Evolutionary conservation across 2,888 invertebrate species (phyloP).

Genomic region (Athetis lepigone): DNA sequence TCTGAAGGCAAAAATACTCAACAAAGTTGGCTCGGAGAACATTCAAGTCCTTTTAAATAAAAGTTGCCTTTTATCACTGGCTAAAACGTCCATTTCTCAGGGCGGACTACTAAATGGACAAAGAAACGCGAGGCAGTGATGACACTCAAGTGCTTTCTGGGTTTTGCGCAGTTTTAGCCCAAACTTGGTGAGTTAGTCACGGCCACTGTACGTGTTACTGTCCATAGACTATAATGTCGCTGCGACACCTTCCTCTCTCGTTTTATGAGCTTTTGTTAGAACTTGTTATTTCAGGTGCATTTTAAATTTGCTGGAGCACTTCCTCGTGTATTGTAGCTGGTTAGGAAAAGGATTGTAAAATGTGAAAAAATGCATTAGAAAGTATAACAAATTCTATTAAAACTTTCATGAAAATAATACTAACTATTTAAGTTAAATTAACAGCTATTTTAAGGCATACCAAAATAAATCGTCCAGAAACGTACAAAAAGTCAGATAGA

Average conservation of each 20-base stretch:
- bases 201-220: slow-evolving; percentile 46
- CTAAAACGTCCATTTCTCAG: slow-evolving; percentile 77
- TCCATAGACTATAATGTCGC: slow-evolving; percentile 26
- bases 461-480: not conserved
- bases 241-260: slow-evolving; percentile 21
- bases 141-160: slow-evolving; percentile 72
- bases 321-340: slow-evolving; percentile 1
- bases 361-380: slow-evolving; percentile 1
- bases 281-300: slow-evolving; percentile 41
- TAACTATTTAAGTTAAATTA: not conserved
- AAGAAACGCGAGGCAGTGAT: slow-evolving; percentile 71
- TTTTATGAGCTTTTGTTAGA: slow-evolving; percentile 43
- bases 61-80: slow-evolving; percentile 83
- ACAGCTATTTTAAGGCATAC: not conserved
- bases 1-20: slow-evolving; percentile 73
- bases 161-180: slow-evolving; percentile 65
- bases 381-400: too few relatives aligned
- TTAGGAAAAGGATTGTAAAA: slow-evolving; percentile 4
- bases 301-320: slow-evolving; percentile 13
- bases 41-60: slow-evolving; percentile 82
- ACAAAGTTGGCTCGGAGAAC: slow-evolving; percentile 71
- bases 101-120: slow-evolving; percentile 75
- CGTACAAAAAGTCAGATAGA: not conserved
- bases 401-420: too few relatives aligned
- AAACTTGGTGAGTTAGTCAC: slow-evolving; percentile 63